phyloP scores from a whole-genome alignment of 1,140 invertebrate species.

The Drosophila kurseongensis region DNA sequence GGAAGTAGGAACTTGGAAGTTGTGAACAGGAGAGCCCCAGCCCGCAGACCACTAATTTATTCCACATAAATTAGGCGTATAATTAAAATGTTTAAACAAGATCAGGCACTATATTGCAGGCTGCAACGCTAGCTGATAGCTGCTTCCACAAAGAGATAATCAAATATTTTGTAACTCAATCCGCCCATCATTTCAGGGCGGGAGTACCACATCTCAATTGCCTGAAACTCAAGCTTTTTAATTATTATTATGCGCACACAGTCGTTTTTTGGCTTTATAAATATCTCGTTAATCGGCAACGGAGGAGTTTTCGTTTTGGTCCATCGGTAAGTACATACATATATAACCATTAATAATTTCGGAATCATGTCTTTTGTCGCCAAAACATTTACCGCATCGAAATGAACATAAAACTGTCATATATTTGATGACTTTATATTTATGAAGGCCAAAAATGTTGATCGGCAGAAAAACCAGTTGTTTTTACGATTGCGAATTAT shows the following conservation, averaged over 20 bases:
- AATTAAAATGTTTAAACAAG: slow-evolving; percentile 76
- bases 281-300: slow-evolving; percentile 25
- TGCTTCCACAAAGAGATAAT: slow-evolving; percentile 69
- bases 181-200: slow-evolving; percentile 57
- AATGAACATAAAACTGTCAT: slow-evolving; percentile 81
- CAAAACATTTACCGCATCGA: slow-evolving; percentile 81
- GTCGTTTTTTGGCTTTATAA: slow-evolving; percentile 26
- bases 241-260: slow-evolving; percentile 36
- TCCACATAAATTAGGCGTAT: slow-evolving; percentile 77
- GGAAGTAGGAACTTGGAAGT: slow-evolving; percentile 39
- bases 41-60: slow-evolving; percentile 74
- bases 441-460: slow-evolving; percentile 83
- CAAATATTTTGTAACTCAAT: slow-evolving; percentile 78
- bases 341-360: slow-evolving; percentile 79
- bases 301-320: not conserved
- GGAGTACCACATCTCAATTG: slow-evolving; percentile 39
- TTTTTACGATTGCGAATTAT: slow-evolving; percentile 70
- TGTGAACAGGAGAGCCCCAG: slow-evolving; percentile 51
- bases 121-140: slow-evolving; percentile 39
- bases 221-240: slow-evolving; percentile 44
- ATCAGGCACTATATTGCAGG: slow-evolving; percentile 20
- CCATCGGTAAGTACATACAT: slow-evolving; percentile 40
- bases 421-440: slow-evolving; percentile 84
- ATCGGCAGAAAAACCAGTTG: slow-evolving; percentile 68
- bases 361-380: slow-evolving; percentile 79